These are phyloP conservation scores for Cephonodes hylas DNA, from an alignment of 2,888 invertebrate genomes.

Conservation along the genomic window DNA sequence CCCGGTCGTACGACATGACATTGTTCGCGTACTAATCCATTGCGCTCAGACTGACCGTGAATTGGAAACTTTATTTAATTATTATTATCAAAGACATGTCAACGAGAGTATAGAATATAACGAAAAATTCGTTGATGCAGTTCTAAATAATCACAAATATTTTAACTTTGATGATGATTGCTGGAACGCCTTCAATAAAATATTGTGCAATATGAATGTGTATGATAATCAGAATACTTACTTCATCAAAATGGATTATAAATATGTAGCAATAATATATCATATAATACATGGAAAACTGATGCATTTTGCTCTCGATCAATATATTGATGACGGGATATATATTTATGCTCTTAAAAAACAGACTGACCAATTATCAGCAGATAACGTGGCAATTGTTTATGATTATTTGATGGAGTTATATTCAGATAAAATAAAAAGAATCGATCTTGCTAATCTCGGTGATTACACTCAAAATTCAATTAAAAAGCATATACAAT, in stretches of 20 bases:
- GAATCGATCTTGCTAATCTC: slow-evolving; percentile 26
- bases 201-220: slow-evolving; percentile 46
- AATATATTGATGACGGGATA: slow-evolving; percentile 24
- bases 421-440: slow-evolving; percentile 34
- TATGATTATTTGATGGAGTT: slow-evolving; percentile 36
- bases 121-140: slow-evolving; percentile 38
- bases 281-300: too few species aligned
- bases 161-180: slow-evolving; percentile 47
- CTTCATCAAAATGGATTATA: slow-evolving; percentile 28
- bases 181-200: slow-evolving; percentile 49
- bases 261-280: slow-evolving; percentile 40
- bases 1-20: neutral
- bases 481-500: slow-evolving; percentile 23
- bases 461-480: slow-evolving; percentile 26
- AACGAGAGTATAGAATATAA: slow-evolving; percentile 54
- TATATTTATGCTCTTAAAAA: slow-evolving; percentile 18
- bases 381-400: slow-evolving; percentile 28
- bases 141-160: slow-evolving; percentile 40
- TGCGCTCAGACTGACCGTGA: slow-evolving; percentile 40
- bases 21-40: neutral
- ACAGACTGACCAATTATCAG: slow-evolving; percentile 22
- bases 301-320: too few species aligned
- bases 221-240: slow-evolving; percentile 29
- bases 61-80: slow-evolving; percentile 41
- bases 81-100: slow-evolving; percentile 51